Conservation (phyloP, 2,888 invertebrate genomes). For the Odontomyia ornata region DNA sequence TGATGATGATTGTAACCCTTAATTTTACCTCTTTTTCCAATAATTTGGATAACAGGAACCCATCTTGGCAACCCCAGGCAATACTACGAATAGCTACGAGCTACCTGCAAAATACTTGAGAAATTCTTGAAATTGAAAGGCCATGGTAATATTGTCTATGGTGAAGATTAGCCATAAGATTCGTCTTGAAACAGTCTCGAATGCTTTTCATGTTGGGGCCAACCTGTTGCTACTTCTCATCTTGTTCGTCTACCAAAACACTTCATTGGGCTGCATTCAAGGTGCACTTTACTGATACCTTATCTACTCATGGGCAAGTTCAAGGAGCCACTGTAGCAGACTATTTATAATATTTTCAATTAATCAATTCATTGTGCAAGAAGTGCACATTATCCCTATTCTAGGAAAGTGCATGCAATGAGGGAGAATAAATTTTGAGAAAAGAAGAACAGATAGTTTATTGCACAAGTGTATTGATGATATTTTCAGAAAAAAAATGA, state of each 20-base stretch:
- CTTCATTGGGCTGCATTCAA: constrained; percentile 1
- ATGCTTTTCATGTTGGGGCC: neutral
- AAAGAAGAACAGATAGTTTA: no score
- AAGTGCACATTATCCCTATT: no score
- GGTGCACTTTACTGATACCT: constrained; percentile 24
- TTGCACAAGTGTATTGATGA: no score
- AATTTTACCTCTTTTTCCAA: neutral
- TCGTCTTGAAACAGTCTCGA: constrained; percentile 3
- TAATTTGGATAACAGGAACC: neutral
- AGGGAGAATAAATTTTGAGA: no score
- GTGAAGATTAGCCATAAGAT: constrained; percentile 23
- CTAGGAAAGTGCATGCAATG: no score
- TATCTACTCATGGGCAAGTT: neutral
- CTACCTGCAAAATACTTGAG: constrained; percentile 1
- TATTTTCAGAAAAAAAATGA: no score
- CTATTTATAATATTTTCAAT: neutral
- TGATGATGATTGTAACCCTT: neutral
- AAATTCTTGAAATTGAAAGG: constrained; percentile 21
- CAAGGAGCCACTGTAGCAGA: neutral
- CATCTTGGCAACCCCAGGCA: neutral
- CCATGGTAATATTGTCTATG: neutral
- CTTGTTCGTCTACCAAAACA: neutral
- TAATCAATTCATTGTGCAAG: neutral
- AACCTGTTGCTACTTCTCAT: constrained; percentile 25
- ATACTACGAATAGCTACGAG: neutral